These are phyloP conservation scores for Spilosoma lubricipeda DNA, from an alignment of 2,888 invertebrate genomes.

Conservation along the genomic window DNA sequence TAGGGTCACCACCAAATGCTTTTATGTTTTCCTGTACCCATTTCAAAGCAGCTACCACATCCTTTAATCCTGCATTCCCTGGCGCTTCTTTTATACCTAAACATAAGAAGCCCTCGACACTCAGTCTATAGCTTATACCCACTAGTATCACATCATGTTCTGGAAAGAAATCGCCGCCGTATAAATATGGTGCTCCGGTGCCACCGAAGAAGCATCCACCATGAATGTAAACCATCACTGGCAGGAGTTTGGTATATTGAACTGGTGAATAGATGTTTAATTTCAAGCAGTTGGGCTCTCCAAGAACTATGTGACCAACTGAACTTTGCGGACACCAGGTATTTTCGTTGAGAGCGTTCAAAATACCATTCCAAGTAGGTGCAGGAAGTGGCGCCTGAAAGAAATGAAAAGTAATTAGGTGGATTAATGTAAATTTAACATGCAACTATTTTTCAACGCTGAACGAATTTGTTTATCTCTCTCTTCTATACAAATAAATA, in stretches of 20 bases:
- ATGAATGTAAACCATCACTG: slow-evolving; percentile 89
- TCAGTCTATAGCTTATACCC: slow-evolving; percentile 87
- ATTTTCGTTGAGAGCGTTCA: slow-evolving; percentile 76
- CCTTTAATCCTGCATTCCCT: slow-evolving; percentile 88
- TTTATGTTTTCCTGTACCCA: slow-evolving; percentile 77
- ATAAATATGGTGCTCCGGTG: slow-evolving; percentile 85
- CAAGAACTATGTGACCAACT: slow-evolving; percentile 62
- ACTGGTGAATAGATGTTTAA: slow-evolving; percentile 75
- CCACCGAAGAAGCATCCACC: slow-evolving; percentile 88
- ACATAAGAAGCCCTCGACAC: slow-evolving; percentile 88
- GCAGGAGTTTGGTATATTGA: slow-evolving; percentile 59
- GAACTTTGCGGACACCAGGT: slow-evolving; percentile 75
- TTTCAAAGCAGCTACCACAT: slow-evolving; percentile 76
- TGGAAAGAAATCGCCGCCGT: slow-evolving; percentile 87
- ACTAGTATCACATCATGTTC: slow-evolving; percentile 86
- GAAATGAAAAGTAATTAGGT: neutral
- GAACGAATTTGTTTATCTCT: too few species aligned
- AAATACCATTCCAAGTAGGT: slow-evolving; percentile 74
- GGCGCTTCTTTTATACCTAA: slow-evolving; percentile 88
- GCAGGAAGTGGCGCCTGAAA: slow-evolving; percentile 80
- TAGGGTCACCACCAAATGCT: slow-evolving; percentile 77
- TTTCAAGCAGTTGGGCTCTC: slow-evolving; percentile 75
- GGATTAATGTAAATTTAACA: neutral
- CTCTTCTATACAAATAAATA: too few species aligned
- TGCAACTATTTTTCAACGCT: neutral